Conservation (phyloP, 2,888 invertebrate genomes). For the Scaptomyza tumidula region DNA sequence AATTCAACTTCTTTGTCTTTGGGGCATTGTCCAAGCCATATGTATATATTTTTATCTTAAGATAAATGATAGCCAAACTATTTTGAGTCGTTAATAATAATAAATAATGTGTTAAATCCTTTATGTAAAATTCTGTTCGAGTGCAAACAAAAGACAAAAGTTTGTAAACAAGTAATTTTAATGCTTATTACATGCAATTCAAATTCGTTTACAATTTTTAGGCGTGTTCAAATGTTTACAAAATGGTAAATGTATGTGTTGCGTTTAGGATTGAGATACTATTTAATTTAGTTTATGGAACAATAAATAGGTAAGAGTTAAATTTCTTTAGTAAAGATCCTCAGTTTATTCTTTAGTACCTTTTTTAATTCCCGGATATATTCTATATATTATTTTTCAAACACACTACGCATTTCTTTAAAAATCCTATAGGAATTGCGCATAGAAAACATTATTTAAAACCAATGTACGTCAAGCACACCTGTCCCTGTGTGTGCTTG, state of each 20-base stretch:
- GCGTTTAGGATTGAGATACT: too few relatives aligned
- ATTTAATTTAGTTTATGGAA: too few relatives aligned
- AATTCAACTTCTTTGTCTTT: constrained; percentile 6
- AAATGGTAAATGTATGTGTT: not conserved
- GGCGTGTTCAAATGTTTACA: not conserved
- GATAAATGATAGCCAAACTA: too few relatives aligned
- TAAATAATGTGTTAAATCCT: too few relatives aligned
- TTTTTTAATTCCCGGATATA: not conserved
- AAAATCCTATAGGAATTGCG: not conserved
- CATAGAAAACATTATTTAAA: not conserved
- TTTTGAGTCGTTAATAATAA: too few relatives aligned
- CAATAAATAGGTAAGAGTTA: not conserved
- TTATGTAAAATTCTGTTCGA: not conserved
- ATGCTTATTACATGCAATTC: constrained; percentile 5
- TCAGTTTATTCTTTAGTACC: not conserved
- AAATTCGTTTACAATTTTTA: not conserved
- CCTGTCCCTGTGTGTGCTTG: constrained; percentile 26
- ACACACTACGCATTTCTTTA: not conserved
- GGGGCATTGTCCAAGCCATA: constrained; percentile 1
- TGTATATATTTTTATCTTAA: not conserved
- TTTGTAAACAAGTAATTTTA: constrained; percentile 11
- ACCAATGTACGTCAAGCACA: constrained; percentile 18
- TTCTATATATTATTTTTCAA: too few relatives aligned
- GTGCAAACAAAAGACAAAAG: constrained; percentile 7
- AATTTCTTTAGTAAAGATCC: not conserved